Conservation (phyloP, 2,888 invertebrate genomes). For the Micoletzkya japonica region DNA sequence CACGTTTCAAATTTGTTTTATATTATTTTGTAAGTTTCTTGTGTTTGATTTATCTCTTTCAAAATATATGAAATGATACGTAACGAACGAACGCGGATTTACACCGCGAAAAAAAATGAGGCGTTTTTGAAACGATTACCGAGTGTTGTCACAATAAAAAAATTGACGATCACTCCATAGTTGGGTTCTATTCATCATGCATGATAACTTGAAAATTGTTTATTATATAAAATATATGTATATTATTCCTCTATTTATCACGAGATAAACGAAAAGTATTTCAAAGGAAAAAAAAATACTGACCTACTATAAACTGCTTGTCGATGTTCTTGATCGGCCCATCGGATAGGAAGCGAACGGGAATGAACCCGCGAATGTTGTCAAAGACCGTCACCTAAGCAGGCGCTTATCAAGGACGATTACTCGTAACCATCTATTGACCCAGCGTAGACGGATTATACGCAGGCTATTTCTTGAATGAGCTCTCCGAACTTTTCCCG, state of each 20-base stretch:
- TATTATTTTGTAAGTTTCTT: no score
- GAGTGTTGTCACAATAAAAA: no score
- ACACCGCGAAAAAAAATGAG: no score
- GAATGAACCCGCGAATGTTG: conserved; percentile 46
- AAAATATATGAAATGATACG: no score
- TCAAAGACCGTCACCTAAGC: conserved; percentile 35
- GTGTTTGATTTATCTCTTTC: no score
- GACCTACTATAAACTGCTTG: conserved; percentile 36
- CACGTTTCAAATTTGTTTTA: no score
- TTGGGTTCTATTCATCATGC: no score
- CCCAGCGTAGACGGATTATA: background rate
- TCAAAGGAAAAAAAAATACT: background rate
- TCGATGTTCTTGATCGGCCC: conserved; percentile 34
- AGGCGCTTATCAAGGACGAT: background rate
- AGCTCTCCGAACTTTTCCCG: background rate
- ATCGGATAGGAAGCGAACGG: conserved; percentile 42
- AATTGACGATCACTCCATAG: no score
- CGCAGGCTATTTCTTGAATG: background rate
- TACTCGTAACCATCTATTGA: background rate
- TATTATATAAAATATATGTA: background rate
- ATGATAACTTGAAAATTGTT: no score
- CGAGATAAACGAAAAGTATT: background rate
- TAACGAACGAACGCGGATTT: no score
- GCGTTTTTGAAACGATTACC: no score
- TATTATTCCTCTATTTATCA: background rate